Base-by-base conservation (phyloP, 2,797 vertebrate species). In the Valencia hispanica region DNA sequence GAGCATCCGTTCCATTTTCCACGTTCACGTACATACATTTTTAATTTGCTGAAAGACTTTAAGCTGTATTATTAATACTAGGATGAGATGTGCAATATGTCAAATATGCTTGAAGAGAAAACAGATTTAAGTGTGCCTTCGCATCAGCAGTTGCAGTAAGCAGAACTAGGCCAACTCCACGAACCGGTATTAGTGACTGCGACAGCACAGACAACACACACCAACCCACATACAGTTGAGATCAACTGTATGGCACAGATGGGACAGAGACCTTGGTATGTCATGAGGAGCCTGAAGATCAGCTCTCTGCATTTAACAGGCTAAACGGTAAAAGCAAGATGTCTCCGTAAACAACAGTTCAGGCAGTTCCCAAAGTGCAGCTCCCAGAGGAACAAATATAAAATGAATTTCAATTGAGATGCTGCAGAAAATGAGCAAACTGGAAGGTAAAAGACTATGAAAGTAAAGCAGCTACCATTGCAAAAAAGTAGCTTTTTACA, bases 221-320 rank as follows among this genome's bases (percentile, higher is more conserved):
- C 80, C 73, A 75, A 82, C 86, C 55, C 86, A 86, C 83, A 88
- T 43, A 68, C 84, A 86, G 87, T 80, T n/a, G 78, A 84, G 80
- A 79, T 66, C 2, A 51, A 79, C 75, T 63, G 76, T 69, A 63
- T 12, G 0, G 0, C 77, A 79, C 87, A 88, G 89, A 91, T 87
- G 87, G 87, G 79, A 81, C 39, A n/a, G 55, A n/a, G 75, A 63
- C 66, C 79, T 69, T 76, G 15, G 66, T 30, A 4, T 53, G 84
- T 77, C 68, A 75, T 1, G 63, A 55, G 20, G 43, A 80, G 82
- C 65, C 74, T 68, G 72, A 57, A 86, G 84, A 84, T 74, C 78
- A 77, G 81, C 73, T 78, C 70, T 76, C 45, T 51, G 78, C 84
- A 86, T 79, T 87, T 78, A 85, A 87, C 55, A 77, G 82, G 75